Conservation (phyloP, 2,888 invertebrate species). For the Formica aserva region DNA sequence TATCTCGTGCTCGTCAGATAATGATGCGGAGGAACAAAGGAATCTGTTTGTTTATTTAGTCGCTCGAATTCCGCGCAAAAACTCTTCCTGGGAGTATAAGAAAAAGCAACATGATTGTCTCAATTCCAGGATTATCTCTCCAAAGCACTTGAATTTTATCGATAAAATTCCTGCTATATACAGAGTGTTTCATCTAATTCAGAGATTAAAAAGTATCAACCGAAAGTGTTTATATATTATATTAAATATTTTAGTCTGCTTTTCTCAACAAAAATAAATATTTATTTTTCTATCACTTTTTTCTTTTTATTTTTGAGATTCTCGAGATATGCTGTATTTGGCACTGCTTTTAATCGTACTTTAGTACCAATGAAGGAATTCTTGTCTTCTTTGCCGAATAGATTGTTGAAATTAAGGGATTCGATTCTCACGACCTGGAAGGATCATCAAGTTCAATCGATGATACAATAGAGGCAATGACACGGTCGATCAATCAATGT, state of each 20-base stretch:
- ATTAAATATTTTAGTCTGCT: background rate
- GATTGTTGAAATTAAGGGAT: background rate
- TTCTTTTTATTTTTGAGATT: background rate
- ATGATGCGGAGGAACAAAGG: background rate
- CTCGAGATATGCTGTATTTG: background rate
- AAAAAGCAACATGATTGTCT: background rate
- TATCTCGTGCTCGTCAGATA: background rate
- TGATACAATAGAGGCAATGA: conserved; percentile 11
- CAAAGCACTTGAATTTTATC: background rate
- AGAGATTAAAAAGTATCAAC: background rate
- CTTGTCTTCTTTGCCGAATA: background rate
- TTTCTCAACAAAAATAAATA: background rate
- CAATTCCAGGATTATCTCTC: background rate
- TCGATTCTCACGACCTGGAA: background rate
- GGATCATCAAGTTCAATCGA: background rate
- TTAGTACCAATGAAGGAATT: background rate
- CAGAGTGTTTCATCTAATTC: background rate
- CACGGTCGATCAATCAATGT: background rate
- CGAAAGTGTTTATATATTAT: background rate
- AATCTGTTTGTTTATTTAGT: background rate
- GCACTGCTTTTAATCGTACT: background rate
- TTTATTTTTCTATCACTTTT: background rate
- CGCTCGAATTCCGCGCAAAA: background rate
- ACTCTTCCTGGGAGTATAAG: background rate
- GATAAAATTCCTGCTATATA: conserved; percentile 7